Base-by-base conservation (phyloP, 2,888 invertebrate genomes). In the Linnaemya tessellans region DNA sequence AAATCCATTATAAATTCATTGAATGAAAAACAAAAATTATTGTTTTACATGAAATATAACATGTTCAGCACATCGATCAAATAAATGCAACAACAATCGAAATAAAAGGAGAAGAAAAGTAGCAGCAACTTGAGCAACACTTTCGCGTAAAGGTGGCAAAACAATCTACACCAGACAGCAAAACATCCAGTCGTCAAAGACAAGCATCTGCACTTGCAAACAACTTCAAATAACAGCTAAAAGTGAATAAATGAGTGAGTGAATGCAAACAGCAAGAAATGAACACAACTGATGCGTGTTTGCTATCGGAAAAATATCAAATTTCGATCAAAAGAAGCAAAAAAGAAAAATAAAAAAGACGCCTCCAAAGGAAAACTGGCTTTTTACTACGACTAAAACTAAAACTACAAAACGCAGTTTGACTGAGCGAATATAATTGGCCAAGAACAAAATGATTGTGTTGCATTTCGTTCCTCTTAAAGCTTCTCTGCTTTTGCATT, bases 261-360 rank as follows among this genome's bases (percentile, higher is more conserved):
- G 35, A 71, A 86, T 81, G 77, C 73, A 73, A 73, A 65, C 46
- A 41, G 41, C 38, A 68, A 78, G 11, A 68, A 70, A 51, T 25
- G 15, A 25, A 62, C 11, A 30, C 15, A 65, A 74, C 65, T 62
- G 73, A 71, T 87, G 87, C 89, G 87, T 86, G 86, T 89, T 88
- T 87, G 89, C 90, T 92, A 92, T 92, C 92, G 90, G 88, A 84
- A 88, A 90, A 90, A 91, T 92, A 92, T 92, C 92, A 90, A 92
- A 91, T 92, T 92, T 92, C 92, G 90, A 92, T 92, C 92, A 89
- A 89, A 71, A 58, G 13, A 0, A 43, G 8, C 0, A 56, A 56
- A 46, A 71, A 90, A 64, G 78, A n/a, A n/a, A 56, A 56, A 46
- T 58, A 90, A 70, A 60, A 71, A 90, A 64, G 81, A 91, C 91